Base-by-base conservation (phyloP, 2,113 vertebrate species). In the Etia nguti region DNA sequence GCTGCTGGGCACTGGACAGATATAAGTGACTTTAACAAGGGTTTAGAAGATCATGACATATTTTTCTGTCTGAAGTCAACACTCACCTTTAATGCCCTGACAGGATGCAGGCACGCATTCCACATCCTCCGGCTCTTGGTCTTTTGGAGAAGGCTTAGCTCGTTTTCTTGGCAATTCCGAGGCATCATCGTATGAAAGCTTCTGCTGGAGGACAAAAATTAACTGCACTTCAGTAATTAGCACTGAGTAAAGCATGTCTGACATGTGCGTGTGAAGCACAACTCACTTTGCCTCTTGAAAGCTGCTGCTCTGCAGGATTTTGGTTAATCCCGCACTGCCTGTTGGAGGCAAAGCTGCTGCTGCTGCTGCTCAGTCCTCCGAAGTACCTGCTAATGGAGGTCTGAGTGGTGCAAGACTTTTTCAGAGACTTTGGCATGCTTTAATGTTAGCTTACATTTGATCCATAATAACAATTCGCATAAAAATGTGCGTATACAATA, bases 331-430 rank as follows among this genome's bases (percentile, higher is more conserved):
- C 77, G 4, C 50, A 22, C 6, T 80, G 81, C 46, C 29, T 50
- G 26, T 11, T 75, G 43, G 70, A 43, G 75, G 68, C 68, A 31
- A 75, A 75, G 12, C 82, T 48, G 56, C 22, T 48, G 31, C 20
- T 48, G 31, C 20, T 79, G 86, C 92, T 82, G 79, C 77, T 92
- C 56, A 41, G 1, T 15, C 87, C 89, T 29, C 83, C 87, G 24
- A 97, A 97, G 91, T 98, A 98, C 60, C 93, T 95, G 94, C 97
- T 98, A 0, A 98, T 94, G 80, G 97, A 96, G 41, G 94, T 87
- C 90, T 96, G 96, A 6, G 57, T 36, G 2, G 15, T 89, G 87
- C 92, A 59, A n/a, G 92, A 91, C 84, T 92, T 96, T 29, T 92
- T 96, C 73, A 79, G 18, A 77, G 88, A 90, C 88, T 96, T 96